Percentiles rank a stretch among this genome's conserved stretches.
Evolutionary conservation across 2,888 invertebrate genomes (phyloP).

Genomic region (Zaprionus bogoriensis): DNA sequence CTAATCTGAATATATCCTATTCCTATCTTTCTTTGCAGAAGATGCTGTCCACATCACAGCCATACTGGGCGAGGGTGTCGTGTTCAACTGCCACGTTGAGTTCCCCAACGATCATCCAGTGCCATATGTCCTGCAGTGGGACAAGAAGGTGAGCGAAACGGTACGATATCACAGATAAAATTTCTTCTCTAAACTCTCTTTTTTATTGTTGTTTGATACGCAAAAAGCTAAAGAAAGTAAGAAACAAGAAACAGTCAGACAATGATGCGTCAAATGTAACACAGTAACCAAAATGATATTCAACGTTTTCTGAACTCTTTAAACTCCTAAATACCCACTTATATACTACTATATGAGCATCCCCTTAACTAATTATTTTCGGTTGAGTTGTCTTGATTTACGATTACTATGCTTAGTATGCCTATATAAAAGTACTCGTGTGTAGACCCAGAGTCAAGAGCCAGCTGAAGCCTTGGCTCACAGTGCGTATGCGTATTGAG

Average conservation of each 20-base stretch:
- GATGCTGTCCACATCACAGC: constrained; percentile 98
- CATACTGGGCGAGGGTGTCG: constrained; percentile 97
- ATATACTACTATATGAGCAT: constrained; percentile 48
- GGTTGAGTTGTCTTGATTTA: constrained; percentile 22
- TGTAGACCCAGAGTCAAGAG: constrained; percentile 17
- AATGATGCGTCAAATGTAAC: constrained; percentile 54
- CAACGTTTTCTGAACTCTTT: constrained; percentile 51
- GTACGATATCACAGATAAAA: constrained; percentile 88
- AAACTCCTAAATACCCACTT: constrained; percentile 43
- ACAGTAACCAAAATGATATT: constrained; percentile 53
- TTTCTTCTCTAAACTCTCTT: constrained; percentile 85
- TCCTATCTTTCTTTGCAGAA: constrained; percentile 73
- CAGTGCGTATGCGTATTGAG: constrained; percentile 47
- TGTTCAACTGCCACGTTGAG: constrained; percentile 98
- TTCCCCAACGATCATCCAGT: constrained; percentile 97
- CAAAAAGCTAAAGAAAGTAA: constrained; percentile 74
- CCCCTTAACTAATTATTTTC: constrained; percentile 42
- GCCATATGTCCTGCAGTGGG: constrained; percentile 99
- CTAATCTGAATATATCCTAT: not conserved
- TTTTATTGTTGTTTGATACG: constrained; percentile 82
- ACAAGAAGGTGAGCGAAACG: constrained; percentile 99
- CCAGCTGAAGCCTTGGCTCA: constrained; percentile 12
- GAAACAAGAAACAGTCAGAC: constrained; percentile 50
- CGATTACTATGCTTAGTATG: constrained; percentile 8
- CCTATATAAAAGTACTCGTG: constrained; percentile 9